These are phyloP conservation scores for Betta splendens DNA, from an alignment of 2,797 vertebrate species.

Conservation along the genomic window DNA sequence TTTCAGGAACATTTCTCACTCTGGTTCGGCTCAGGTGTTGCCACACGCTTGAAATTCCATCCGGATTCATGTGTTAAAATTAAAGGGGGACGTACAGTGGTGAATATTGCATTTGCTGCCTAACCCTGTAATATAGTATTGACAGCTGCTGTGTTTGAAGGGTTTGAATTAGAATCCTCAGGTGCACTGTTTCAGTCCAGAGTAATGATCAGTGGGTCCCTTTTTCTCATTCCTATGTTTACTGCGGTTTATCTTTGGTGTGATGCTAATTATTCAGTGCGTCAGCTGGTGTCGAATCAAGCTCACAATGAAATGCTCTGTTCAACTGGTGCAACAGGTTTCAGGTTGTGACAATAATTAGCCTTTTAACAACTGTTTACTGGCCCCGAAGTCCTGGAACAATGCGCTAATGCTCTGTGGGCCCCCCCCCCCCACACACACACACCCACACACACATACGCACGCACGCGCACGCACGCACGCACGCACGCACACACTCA, in stretches of 20 bases:
- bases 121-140: neutral
- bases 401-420: neutral
- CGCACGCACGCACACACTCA: too few species aligned
- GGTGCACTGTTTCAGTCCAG: too few species aligned
- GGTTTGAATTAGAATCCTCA: too few species aligned
- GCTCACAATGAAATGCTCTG: neutral
- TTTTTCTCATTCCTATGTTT: too few species aligned
- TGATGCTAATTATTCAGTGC: neutral
- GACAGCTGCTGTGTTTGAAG: too few species aligned
- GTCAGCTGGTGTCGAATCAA: neutral
- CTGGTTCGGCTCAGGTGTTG: neutral
- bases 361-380: conserved; percentile 21
- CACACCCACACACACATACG: neutral
- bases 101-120: too few species aligned
- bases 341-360: conserved; percentile 6
- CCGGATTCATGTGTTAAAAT: neutral
- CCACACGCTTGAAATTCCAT: neutral
- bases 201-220: too few species aligned
- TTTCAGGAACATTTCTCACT: neutral
- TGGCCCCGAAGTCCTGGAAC: neutral
- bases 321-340: conserved; percentile 5
- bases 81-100: too few species aligned
- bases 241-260: neutral
- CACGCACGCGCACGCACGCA: too few species aligned
- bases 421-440: neutral